A percentile compares a stretch with the other conserved stretches of the same genome.
Conservation (phyloP, 1,140 invertebrate genomes). For the Dendroctonus ponderosae region DNA sequence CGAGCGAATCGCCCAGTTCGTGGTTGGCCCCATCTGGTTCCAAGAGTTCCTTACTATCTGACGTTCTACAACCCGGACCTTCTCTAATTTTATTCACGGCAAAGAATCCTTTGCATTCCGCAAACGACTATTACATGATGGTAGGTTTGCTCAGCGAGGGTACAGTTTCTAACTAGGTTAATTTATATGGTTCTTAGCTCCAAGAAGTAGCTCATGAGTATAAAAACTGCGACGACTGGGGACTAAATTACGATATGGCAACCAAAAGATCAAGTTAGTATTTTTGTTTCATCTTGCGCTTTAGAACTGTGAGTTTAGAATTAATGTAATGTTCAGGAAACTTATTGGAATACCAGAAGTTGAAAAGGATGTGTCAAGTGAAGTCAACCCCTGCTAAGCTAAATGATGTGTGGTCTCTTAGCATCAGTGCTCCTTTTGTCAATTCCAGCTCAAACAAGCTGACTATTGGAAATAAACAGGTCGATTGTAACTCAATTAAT, state of each 20-base stretch:
- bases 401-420: slow-evolving; percentile 17
- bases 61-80: slow-evolving; percentile 63
- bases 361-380: slow-evolving; percentile 21
- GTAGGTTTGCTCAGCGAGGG: slow-evolving; percentile 52
- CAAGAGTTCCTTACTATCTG: slow-evolving; percentile 63
- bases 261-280: slow-evolving; percentile 38
- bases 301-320: neutral
- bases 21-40: slow-evolving; percentile 66
- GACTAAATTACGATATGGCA: slow-evolving; percentile 50
- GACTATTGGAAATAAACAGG: neutral
- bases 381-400: slow-evolving; percentile 11
- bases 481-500: slow-evolving; percentile 13
- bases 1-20: slow-evolving; percentile 57
- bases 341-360: slow-evolving; percentile 20
- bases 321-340: slow-evolving; percentile 30
- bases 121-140: slow-evolving; percentile 63
- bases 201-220: slow-evolving; percentile 66
- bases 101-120: slow-evolving; percentile 61
- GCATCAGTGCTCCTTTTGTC: slow-evolving; percentile 19
- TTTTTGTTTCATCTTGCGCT: neutral
- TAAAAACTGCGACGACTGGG: slow-evolving; percentile 58
- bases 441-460: slow-evolving; percentile 4
- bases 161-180: neutral
- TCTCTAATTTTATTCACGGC: slow-evolving; percentile 72
- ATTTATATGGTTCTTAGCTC: slow-evolving; percentile 54